Base-by-base conservation (phyloP, 2,888 invertebrate species). In the Fragum sueziense region DNA sequence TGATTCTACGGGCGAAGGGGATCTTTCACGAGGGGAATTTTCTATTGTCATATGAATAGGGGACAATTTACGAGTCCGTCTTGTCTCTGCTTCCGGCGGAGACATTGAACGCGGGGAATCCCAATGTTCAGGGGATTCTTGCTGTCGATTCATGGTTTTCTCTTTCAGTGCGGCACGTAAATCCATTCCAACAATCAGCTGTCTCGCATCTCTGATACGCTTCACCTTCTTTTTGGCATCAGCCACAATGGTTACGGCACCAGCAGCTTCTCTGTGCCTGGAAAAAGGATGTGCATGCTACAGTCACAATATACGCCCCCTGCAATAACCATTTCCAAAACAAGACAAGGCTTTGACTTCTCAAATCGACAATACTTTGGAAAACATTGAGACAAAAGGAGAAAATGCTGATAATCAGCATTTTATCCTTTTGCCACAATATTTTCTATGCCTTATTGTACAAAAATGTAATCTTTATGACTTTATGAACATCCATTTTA, bases 11-110 rank as follows among this genome's bases (percentile, higher is more conserved):
- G 71, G 59, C 20, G 59, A 51, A 29, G 71, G 51, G 3, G 72
- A 68, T 27, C 57, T n/a, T 27, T 57, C 54, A 17, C 7, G n/a
- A 20, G 71, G 76, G 22, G 65, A 65, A 47, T 84, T 84, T 57
- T 84, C 83, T 54, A 84, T 80, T 25, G 83, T 84, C 80, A 80
- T 84, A 29, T 80, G 83, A 52, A 84, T 80, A 11, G 83, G 83
- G 14, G 78, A 70, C n/a, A 80, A 51, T 29, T 68, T 62, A 33
- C 68, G 29, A 22, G 47, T 51, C 25, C 59, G 68, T 22, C 72
- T 17, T n/a, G n/a, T 59, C 31, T n/a, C 67, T 57, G 4, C 71
- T 52, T 57, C 57, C 31, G 6, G 57, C 33, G 79, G 78, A 11
- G 83, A 80, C 0, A 71, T 20, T 33, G 72, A 69, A 51, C 70